A percentile compares a stretch with the other conserved stretches of the same genome.
Conservation (phyloP, 2,113 vertebrate species). For the Microcebus lehilahytsara region DNA sequence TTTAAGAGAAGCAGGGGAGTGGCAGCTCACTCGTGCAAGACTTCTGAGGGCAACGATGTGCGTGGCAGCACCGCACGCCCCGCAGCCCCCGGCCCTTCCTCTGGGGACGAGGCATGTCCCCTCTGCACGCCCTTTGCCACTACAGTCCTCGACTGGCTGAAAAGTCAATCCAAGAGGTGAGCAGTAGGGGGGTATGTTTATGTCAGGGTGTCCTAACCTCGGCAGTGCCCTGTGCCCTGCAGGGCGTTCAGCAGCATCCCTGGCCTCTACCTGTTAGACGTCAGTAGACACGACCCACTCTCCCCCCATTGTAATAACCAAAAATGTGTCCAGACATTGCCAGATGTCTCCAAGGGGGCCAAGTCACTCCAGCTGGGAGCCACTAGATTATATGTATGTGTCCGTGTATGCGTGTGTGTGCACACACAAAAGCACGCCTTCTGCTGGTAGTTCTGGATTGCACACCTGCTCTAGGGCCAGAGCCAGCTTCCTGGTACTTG, state of each 20-base stretch:
- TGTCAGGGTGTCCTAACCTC: fast-evolving
- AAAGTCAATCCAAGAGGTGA: neutral
- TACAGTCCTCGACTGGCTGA: neutral
- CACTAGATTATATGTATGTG: no score
- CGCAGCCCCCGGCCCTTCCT: no score
- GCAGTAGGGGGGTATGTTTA: fast-evolving
- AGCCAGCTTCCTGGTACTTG: neutral
- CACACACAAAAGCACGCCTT: fast-evolving
- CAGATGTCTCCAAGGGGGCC: neutral
- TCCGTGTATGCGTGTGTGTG: fast-evolving
- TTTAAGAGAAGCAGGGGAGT: neutral
- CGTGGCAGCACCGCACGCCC: no score
- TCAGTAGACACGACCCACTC: neutral
- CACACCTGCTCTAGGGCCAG: neutral
- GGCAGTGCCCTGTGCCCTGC: neutral
- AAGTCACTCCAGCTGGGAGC: neutral
- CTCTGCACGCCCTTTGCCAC: fast-evolving
- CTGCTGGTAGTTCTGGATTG: neutral
- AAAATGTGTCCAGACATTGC: neutral
- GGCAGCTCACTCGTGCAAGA: neutral
- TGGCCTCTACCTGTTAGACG: neutral
- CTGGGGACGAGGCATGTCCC: neutral
- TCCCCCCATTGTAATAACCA: neutral
- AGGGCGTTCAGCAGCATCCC: neutral
- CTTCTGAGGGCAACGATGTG: fast-evolving